phyloP scores from a whole-genome alignment of 1,140 invertebrate genomes.

The Anagrus nilaparvatae region DNA sequence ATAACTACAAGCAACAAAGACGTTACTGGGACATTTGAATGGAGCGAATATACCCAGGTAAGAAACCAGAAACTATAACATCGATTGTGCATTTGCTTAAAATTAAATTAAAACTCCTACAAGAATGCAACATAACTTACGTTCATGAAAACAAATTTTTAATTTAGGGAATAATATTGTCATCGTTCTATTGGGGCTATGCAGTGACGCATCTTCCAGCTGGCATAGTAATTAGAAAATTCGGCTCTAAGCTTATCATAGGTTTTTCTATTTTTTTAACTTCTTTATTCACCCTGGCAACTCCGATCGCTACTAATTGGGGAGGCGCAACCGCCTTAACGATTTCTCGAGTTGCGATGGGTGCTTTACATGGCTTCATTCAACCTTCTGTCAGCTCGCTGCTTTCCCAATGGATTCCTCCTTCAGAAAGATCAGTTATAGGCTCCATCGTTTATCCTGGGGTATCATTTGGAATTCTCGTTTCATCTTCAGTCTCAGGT shows the following conservation, averaged over 20 bases:
- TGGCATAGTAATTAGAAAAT: constrained; percentile 28
- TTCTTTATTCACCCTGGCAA: constrained; percentile 57
- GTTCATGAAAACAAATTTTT: no score
- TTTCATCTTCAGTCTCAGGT: constrained; percentile 10
- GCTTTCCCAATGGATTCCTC: constrained; percentile 58
- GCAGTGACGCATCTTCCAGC: constrained; percentile 26
- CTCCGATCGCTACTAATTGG: constrained; percentile 45
- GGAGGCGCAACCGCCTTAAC: constrained; percentile 49
- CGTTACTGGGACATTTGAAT: constrained; percentile 5
- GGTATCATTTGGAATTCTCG: constrained; percentile 35
- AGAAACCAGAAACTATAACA: no score
- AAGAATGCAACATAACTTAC: no score
- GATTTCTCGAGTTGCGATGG: constrained; percentile 52
- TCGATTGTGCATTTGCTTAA: no score
- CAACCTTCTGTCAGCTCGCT: constrained; percentile 60
- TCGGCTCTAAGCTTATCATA: constrained; percentile 44
- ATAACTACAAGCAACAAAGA: constrained; percentile 24
- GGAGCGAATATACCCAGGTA: constrained; percentile 15
- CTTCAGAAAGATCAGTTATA: constrained; percentile 53
- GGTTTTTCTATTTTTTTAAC: constrained; percentile 42
- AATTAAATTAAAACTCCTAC: no score
- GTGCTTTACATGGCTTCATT: constrained; percentile 60
- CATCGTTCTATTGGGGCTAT: constrained; percentile 46
- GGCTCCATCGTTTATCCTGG: constrained; percentile 59
- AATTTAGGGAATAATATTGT: constrained; percentile 42